phyloP scores from a whole-genome alignment of 1,140 invertebrate genomes.

The Zaprionus inermis region DNA sequence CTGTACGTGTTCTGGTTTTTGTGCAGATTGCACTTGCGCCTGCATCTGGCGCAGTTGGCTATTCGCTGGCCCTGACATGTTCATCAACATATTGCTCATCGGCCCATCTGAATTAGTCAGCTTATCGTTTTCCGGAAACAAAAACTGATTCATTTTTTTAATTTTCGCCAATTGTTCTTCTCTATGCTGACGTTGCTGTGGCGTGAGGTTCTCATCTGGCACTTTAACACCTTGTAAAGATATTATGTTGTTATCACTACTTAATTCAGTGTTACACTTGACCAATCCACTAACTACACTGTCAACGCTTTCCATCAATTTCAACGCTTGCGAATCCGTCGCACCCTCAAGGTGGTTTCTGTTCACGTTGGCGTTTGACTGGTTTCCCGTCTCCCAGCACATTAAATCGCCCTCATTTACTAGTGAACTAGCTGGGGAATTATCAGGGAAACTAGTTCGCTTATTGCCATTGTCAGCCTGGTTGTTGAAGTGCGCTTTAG shows the following conservation, averaged over 20 bases:
- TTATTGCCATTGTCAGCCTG: constrained; percentile 57
- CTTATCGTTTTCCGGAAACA: constrained; percentile 90
- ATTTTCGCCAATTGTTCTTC: constrained; percentile 96
- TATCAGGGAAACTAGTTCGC: constrained; percentile 84
- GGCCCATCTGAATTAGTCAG: constrained; percentile 25
- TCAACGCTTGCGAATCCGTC: constrained; percentile 57
- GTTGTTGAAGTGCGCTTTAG: constrained; percentile 49
- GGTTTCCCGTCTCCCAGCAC: constrained; percentile 70
- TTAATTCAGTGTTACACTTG: constrained; percentile 51
- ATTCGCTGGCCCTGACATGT: constrained; percentile 31
- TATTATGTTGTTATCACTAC: constrained; percentile 84
- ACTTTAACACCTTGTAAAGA: constrained; percentile 93
- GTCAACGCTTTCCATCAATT: constrained; percentile 63
- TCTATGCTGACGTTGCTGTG: constrained; percentile 96
- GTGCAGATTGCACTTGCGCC: constrained; percentile 9
- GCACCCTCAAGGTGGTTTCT: constrained; percentile 38
- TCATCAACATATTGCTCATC: constrained; percentile 56
- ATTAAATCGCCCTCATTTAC: constrained; percentile 68
- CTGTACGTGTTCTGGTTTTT: constrained; percentile 51
- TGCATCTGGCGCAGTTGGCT: constrained; percentile 55
- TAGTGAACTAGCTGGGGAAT: constrained; percentile 60
- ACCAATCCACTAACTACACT: constrained; percentile 52
- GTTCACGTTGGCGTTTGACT: constrained; percentile 10
- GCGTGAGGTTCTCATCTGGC: constrained; percentile 98
- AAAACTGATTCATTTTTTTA: constrained; percentile 95